A percentile compares a stretch with the other conserved stretches of the same genome.
These are phyloP conservation scores for Mystacornis crossleyi DNA, from an alignment of 2,113 vertebrate species.

Conservation along the genomic window DNA sequence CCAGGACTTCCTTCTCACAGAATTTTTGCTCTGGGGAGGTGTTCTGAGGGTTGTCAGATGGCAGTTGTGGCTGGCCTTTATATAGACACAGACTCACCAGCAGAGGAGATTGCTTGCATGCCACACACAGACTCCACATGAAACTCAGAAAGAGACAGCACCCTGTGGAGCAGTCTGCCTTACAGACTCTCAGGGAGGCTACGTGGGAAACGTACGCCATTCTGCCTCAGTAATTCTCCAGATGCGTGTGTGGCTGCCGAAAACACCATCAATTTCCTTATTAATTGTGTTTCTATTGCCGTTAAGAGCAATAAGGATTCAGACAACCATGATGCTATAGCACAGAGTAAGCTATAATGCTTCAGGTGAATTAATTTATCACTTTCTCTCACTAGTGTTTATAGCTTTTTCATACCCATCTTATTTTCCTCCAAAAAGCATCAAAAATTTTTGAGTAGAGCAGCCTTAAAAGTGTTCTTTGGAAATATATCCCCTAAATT, in stretches of 20 bases:
- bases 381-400: not conserved
- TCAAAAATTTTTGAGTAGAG: not conserved
- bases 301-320: not conserved
- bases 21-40: not conserved
- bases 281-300: not conserved
- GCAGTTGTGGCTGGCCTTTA: not conserved
- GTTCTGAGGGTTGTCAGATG: not conserved
- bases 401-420: not conserved
- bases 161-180: not conserved
- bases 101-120: not conserved
- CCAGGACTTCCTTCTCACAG: not conserved
- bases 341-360: not conserved
- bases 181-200: not conserved
- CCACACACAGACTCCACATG: rapidly evolving
- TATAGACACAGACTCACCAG: not conserved
- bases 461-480: not conserved
- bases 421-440: not conserved
- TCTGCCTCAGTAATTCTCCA: not conserved
- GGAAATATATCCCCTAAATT: not conserved
- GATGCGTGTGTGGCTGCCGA: not conserved
- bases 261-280: not conserved
- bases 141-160: not conserved
- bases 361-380: not conserved
- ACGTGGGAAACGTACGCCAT: rapidly evolving
- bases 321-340: not conserved